Evolutionary conservation across 1,140 invertebrate species (phyloP), one percentile per base, ranked within the genome.

Genomic region (Diorhabda carinulata): DNA sequence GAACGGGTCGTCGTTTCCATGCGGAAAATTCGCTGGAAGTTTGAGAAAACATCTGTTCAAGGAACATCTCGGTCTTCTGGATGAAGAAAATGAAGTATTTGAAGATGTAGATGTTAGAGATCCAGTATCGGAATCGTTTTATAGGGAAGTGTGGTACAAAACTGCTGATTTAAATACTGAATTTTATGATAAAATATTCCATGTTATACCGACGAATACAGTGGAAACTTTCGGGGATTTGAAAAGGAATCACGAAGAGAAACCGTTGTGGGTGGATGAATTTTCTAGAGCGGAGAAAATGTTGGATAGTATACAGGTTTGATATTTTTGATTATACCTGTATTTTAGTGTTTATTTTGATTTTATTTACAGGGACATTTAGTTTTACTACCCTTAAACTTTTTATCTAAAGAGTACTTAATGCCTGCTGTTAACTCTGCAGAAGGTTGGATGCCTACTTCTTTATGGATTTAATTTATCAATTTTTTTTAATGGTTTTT

Each of bases 151-250:
- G 2, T 98, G 95, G 95, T 84, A 91, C 61, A 82, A 84, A 56
- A 91, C 86, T 59, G 95, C 95, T 4, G 84, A 84, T 47, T 81
- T 82, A 60, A 98, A 98, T 79, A 96, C 95, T 0, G 87, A 90
- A 72, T 89, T 95, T 43, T 97, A 90, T 82, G 94, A 97, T 77
- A 88, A 95, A 84, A 93, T 92, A 4, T 96, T 96, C 78, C 88
- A 89, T 73, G 93, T 92, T 74, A 87, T 97, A 74, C 95, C 95
- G 2, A 90, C 89, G 0, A 90, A 97, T 81, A 82, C 86, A 66
- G 91, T 94, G 0, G 85, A 87, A 60, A 88, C 85, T 40, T 96
- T 96, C 81, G 81, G 84, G 0, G 86, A 90, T 71, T 81, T 97
- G 45, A 90, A 87, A 76, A 84, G 86, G 40, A 93, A 91, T 79